Base-by-base conservation (phyloP, 1,140 invertebrate species). In the Heliconius nattereri region DNA sequence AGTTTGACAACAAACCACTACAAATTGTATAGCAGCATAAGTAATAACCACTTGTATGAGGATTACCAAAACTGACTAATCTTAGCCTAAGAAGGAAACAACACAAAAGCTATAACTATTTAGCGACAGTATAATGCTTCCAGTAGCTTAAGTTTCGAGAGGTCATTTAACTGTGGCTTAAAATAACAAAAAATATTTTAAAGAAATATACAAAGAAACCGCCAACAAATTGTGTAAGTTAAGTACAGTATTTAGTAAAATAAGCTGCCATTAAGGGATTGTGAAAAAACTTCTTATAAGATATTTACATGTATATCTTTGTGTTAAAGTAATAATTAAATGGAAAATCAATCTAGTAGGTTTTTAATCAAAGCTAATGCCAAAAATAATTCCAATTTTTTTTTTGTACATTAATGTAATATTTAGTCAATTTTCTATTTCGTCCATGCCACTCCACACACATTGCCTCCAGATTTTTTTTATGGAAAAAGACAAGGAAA, bases 71-170 rank as follows among this genome's bases (percentile, higher is more conserved):
- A 73, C 70, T 71, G 66, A 71, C 49, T 85, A 78, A 83, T 79
- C 40, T 66, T 57, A 52, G 72, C 76, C 76, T 83, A 86, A 88
- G 83, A 82, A 85, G 83, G 86, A 87, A 88, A 83, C 71, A 35
- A 80, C 35, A 85, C 83, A 89, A 87, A 83, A 52, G 79, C 74
- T 79, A 75, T 79, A 74, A 40, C 19, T 80, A 80, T 76, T 84
- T 82, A 84, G 37, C 54, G 74, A 81, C 26, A 79, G 66, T 71
- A 73, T 78, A 82, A 72, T 71, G 57, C 66, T 76, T 77, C 52
- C 80, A 79, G 78, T 82, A 84, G 78, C 83, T 49, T 66, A 49
- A 60, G 73, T 54, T 57, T 57, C 7, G n/a, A 80, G 75, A 76
- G 76, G 71, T 78, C 74, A 75, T 78, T 74, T 29, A 76, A 74